phyloP scores from a whole-genome alignment of 2,888 invertebrate genomes.

The Spatulosminthurus flaviceps region DNA sequence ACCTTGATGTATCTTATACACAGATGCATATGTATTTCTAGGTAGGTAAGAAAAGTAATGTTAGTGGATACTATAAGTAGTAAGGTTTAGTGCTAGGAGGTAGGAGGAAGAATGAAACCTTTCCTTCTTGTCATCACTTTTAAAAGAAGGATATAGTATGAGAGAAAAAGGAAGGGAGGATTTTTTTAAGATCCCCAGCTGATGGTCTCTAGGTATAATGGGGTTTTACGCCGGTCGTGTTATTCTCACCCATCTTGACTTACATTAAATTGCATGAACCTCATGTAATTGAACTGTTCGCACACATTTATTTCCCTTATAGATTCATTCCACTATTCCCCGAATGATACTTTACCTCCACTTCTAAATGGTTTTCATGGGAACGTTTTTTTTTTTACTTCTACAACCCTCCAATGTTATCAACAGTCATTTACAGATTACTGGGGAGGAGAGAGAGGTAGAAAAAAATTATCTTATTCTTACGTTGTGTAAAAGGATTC shows the following conservation, averaged over 20 bases:
- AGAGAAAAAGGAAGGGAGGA: background rate
- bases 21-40: no score
- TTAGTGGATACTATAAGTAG: background rate
- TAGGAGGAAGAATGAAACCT: background rate
- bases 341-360: slow-evolving; percentile 1
- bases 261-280: slow-evolving; percentile 17
- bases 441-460: background rate
- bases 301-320: slow-evolving; percentile 3
- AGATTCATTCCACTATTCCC: slow-evolving; percentile 19
- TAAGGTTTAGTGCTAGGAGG: background rate
- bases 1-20: no score
- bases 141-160: background rate
- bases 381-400: background rate
- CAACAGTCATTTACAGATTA: background rate
- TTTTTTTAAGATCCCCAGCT: slow-evolving; percentile 11
- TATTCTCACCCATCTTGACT: slow-evolving; percentile 12
- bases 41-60: no score
- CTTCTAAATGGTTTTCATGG: slow-evolving; percentile 22
- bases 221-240: slow-evolving; percentile 7
- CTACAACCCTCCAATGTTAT: background rate
- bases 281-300: slow-evolving; percentile 24
- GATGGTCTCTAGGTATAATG: slow-evolving; percentile 4
- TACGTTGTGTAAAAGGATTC: background rate
- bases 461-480: no score
- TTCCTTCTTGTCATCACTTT: background rate